Evolutionary conservation across 1,140 invertebrate species (phyloP).

Genomic region (Lysiphlebus fabarum): DNA sequence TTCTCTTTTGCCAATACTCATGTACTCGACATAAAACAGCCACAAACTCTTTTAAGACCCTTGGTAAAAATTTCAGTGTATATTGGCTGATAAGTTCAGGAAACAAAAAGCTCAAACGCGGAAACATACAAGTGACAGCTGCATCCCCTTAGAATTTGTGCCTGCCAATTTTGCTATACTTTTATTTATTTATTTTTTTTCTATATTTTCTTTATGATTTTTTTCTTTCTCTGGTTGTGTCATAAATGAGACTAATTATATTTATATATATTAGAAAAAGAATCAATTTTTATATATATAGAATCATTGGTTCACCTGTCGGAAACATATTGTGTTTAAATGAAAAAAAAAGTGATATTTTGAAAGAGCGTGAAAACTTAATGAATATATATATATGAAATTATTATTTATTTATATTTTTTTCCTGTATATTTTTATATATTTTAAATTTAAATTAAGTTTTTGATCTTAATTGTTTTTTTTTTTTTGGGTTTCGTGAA

Average conservation of each 20-base stretch:
- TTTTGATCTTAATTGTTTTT: no score
- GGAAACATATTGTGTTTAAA: no score
- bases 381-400: no score
- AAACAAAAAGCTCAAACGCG: slow-evolving; percentile 43
- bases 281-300: no score
- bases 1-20: slow-evolving; percentile 8
- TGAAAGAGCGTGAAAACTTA: no score
- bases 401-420: no score
- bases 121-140: slow-evolving; percentile 47
- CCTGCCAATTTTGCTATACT: slow-evolving; percentile 42
- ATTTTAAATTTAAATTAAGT: no score
- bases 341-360: no score
- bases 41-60: no score
- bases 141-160: slow-evolving; percentile 23
- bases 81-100: slow-evolving; percentile 18
- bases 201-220: slow-evolving; percentile 6
- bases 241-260: slow-evolving; percentile 22
- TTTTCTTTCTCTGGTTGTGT: slow-evolving; percentile 1
- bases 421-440: no score
- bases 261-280: not conserved
- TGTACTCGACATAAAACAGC: not conserved
- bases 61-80: not conserved
- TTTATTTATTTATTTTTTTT: slow-evolving; percentile 29
- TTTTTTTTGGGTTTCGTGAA: not conserved
- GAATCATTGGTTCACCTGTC: no score